phyloP scores from a whole-genome alignment of 2,113 vertebrate genomes.

The Colaptes auratus region DNA sequence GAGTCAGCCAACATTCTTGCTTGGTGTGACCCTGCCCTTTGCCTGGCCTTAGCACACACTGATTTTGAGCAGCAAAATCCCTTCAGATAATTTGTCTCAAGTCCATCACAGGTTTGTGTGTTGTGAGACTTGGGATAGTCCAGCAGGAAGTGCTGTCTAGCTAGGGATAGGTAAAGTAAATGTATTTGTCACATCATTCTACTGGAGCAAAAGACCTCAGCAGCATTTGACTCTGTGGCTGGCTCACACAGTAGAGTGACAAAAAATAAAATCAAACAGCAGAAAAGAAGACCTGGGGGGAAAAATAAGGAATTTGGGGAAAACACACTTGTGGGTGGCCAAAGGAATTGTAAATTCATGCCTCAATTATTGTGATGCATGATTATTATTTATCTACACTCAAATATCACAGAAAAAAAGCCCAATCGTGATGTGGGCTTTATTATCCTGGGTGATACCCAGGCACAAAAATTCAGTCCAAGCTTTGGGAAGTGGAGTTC shows the following conservation, averaged over 20 bases:
- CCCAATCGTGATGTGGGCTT: fast-evolving
- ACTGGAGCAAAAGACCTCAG: background rate
- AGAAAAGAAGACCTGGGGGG: background rate
- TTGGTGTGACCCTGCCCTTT: background rate
- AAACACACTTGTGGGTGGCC: background rate
- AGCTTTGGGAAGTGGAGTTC: background rate
- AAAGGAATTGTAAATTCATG: background rate
- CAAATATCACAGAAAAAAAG: background rate
- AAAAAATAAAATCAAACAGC: background rate
- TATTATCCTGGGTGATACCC: background rate
- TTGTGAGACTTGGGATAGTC: fast-evolving
- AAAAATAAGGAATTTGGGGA: background rate
- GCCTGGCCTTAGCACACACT: background rate
- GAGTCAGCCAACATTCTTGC: background rate
- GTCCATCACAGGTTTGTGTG: background rate
- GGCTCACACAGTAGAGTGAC: background rate
- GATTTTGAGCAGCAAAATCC: background rate
- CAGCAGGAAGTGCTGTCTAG: background rate
- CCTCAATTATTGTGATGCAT: background rate
- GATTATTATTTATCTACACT: background rate
- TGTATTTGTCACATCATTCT: background rate
- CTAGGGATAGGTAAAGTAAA: background rate
- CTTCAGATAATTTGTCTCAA: background rate
- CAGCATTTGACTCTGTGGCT: background rate
- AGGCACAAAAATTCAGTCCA: background rate